Base-by-base conservation (phyloP, 2,888 invertebrate species). In the Caenorhabditis japonica region DNA sequence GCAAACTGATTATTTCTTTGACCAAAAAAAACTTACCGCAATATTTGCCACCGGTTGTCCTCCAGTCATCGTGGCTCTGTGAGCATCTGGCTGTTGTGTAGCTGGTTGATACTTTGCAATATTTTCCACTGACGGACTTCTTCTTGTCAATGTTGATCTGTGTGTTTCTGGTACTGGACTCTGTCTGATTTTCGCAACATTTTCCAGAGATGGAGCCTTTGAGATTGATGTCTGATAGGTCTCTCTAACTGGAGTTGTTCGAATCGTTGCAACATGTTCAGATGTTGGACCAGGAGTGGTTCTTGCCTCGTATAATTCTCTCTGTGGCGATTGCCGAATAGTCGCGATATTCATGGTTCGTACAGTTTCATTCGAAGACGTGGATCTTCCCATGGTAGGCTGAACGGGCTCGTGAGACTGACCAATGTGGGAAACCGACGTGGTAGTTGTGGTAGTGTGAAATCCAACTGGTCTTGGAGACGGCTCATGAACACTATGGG, bases 341-440 rank as follows among this genome's bases (percentile, higher is more conserved):
- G 75, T 76, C 4, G 79, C 79, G 12, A 73, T 44, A 46, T 79
- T 79, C 68, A 79, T 76, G 15, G 70, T 75, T 51, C 61, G 74
- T 8, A 64, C 64, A 13, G 75, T 62, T 19, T 70, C 75, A 34
- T 69, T 53, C 0, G 78, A 74, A 23, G 75, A 75, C 0, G 76
- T 76, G 3, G 71, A 62, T 33, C 64, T 53, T 41, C 62, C 56
- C 38, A 79, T 53, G 13, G 52, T 72, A 8, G 78, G 78, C 27
- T 75, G 75, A 49, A 70, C n/a, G 23, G 75, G 70, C 30, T 70
- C 70, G 44, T 75, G 75, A 17, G 75, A 75, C 34, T 75, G 62
- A 8, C 75, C 69, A 23, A 75, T 70, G 36, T 75, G 64, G n/a
- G 69, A 53, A 13, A 75, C 21, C 13, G 61, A 47, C 1, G 53